Percentiles rank a stretch among this genome's conserved stretches.
Conservation (phyloP, 2,113 vertebrate species). For the Urocolius indicus region DNA sequence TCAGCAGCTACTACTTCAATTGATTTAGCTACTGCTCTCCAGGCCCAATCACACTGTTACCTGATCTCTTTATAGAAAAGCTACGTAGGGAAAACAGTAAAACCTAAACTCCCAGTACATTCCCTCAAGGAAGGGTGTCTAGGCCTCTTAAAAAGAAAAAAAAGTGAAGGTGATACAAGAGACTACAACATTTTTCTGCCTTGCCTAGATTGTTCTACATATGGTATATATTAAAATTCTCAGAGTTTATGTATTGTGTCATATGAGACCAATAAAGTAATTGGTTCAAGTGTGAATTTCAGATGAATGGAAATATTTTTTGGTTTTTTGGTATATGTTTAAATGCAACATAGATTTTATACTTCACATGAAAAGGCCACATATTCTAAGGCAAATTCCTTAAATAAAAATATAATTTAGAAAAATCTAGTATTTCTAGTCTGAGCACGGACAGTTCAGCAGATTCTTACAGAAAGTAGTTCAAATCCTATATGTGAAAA, state of each 20-base stretch:
- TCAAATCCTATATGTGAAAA: neutral
- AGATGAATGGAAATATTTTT: neutral
- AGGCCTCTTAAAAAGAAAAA: neutral
- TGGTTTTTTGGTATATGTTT: neutral
- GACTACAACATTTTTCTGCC: neutral
- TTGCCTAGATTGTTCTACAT: neutral
- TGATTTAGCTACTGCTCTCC: neutral
- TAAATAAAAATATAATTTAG: neutral
- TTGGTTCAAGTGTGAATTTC: neutral
- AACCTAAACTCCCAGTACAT: accelerated
- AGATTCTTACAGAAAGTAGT: neutral
- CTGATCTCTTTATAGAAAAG: neutral
- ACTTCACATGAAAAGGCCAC: neutral
- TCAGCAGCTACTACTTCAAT: neutral
- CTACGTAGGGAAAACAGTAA: neutral
- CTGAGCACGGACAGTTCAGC: neutral
- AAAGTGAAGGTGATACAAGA: neutral
- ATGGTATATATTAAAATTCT: neutral
- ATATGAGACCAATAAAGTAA: neutral
- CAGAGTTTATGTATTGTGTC: neutral
- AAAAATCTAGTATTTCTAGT: neutral
- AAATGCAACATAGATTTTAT: neutral
- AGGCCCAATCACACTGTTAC: neutral
- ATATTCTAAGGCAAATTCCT: neutral
- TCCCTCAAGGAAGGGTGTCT: neutral